Evolutionary conservation across 2,113 vertebrate genomes (phyloP).

Genomic region (Alexandromys fortis): DNA sequence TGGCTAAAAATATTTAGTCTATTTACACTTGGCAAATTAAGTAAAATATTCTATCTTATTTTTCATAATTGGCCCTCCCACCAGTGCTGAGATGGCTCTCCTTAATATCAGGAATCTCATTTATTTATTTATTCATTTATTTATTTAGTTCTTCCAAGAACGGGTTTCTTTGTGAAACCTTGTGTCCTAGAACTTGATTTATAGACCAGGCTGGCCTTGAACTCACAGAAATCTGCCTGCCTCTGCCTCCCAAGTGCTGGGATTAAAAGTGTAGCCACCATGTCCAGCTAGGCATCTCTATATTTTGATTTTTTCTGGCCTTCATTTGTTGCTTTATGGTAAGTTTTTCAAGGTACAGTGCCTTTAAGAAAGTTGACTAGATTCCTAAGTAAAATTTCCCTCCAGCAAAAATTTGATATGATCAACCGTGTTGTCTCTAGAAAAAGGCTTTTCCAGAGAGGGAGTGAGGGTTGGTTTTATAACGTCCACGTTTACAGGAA

Average conservation of each 20-base stretch:
- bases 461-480: conserved; percentile 45
- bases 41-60: too few species aligned
- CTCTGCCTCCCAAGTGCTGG: too few species aligned
- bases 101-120: background rate
- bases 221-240: background rate
- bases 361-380: conserved; percentile 20
- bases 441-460: conserved; percentile 40
- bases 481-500: background rate
- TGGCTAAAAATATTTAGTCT: too few species aligned
- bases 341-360: conserved; percentile 23
- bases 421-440: too few species aligned
- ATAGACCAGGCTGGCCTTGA: background rate
- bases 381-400: conserved; percentile 56
- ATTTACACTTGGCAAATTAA: too few species aligned
- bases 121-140: too few species aligned
- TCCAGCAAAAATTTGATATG: conserved; percentile 20
- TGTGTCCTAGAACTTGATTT: background rate
- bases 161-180: background rate
- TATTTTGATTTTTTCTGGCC: background rate
- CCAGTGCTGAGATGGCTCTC: background rate
- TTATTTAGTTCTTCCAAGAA: too few species aligned
- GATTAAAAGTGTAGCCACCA: too few species aligned
- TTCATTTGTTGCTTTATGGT: conserved; percentile 48
- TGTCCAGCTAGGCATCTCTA: background rate
- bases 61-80: background rate